Conservation (phyloP, 2,888 invertebrate species). For the Ophonus ardosiacus region DNA sequence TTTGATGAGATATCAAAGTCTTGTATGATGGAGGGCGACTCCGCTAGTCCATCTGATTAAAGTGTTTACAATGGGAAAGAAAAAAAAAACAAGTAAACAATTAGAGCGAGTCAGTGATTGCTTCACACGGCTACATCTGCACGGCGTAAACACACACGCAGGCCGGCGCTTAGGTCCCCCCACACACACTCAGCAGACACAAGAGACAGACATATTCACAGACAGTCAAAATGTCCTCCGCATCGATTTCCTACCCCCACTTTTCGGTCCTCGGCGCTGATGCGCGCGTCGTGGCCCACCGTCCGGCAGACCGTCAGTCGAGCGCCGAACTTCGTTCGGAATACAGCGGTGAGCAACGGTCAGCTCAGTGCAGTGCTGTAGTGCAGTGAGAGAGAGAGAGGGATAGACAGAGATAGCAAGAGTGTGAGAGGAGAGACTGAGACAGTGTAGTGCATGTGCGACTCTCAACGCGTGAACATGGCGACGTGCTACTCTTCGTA, state of each 20-base stretch:
- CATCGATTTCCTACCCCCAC: constrained; percentile 77
- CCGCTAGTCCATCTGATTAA: constrained; percentile 46
- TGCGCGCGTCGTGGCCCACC: constrained; percentile 64
- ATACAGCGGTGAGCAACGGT: constrained; percentile 61
- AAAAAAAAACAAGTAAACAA: constrained; percentile 70
- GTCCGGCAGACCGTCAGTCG: constrained; percentile 70
- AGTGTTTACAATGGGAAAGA: constrained; percentile 59
- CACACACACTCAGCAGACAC: constrained; percentile 68
- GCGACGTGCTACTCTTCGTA: constrained; percentile 73
- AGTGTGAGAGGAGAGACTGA: background rate
- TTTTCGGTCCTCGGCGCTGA: constrained; percentile 63
- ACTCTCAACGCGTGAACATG: constrained; percentile 67
- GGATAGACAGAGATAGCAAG: background rate
- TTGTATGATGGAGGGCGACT: constrained; percentile 16
- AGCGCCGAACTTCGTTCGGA: constrained; percentile 72
- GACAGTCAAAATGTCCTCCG: constrained; percentile 74
- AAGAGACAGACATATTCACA: constrained; percentile 74
- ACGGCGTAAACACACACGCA: constrained; percentile 64
- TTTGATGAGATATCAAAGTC: background rate
- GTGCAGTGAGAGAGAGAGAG: constrained; percentile 9
- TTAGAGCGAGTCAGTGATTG: constrained; percentile 74
- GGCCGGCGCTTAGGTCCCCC: constrained; percentile 62
- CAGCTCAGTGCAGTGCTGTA: background rate
- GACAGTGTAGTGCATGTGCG: constrained; percentile 38
- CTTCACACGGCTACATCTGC: constrained; percentile 65